Percentiles rank a stretch among this genome's conserved stretches.
Evolutionary conservation across 2,888 invertebrate genomes (phyloP).

Genomic region (Tenthredo scrophulariae): DNA sequence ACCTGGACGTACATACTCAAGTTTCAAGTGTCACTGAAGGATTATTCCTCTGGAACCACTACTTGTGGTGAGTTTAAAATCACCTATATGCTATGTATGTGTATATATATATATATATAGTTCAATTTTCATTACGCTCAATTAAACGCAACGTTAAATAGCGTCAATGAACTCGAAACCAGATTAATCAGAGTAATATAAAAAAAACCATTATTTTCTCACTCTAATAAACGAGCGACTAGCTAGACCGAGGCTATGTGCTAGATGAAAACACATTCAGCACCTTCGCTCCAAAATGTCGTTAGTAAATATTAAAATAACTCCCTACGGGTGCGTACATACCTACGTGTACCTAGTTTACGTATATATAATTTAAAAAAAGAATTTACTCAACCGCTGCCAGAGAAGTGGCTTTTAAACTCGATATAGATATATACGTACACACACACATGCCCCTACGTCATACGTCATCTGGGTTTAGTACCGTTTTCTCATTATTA

Average conservation of each 20-base stretch:
- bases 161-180: constrained; percentile 18
- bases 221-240: too few species aligned
- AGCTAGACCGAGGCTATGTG: too few species aligned
- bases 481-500: background rate
- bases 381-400: background rate
- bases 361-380: constrained; percentile 7
- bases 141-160: background rate
- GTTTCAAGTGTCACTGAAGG: constrained; percentile 66
- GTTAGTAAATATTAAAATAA: constrained; percentile 1
- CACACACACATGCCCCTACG: background rate
- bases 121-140: background rate
- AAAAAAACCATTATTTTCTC: background rate
- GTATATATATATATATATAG: too few species aligned
- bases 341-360: background rate
- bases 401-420: background rate
- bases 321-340: background rate
- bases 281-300: background rate
- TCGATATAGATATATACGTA: background rate
- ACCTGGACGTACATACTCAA: constrained; percentile 13
- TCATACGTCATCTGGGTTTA: background rate
- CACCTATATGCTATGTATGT: too few species aligned
- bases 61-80: constrained; percentile 72
- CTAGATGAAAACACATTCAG: background rate
- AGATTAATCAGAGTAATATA: background rate
- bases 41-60: constrained; percentile 73